Evolutionary conservation across 2,797 vertebrate genomes (phyloP), one percentile per base, ranked within the genome.

Genomic region (Myotis pilosus): DNA sequence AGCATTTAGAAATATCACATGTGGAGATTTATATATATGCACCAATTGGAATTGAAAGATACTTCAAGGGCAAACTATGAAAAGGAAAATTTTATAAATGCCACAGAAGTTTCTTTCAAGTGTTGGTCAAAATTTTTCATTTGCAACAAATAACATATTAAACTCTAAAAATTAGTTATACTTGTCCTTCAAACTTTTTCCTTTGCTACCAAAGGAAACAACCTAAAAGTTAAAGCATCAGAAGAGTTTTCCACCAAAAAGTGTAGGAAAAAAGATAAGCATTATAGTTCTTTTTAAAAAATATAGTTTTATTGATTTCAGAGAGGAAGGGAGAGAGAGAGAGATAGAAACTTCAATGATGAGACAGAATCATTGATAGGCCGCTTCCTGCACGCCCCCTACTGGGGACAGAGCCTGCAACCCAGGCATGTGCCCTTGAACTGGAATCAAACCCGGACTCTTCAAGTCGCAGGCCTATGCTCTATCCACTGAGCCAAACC

Each of bases 101-200:
- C 19, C n/a, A 78, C 22, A 53, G 41, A 87, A 3, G 17, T 87
- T 92, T 3, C 33, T 86, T 92, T 68, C 38, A 64, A 78, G 49
- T 57, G 22, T 83, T 94, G 72, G 13, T 60, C 82, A 55, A 36
- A 81, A 80, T 85, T 90, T 87, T 38, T 87, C 47, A 80, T 53
- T 93, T 89, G 51, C 78, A 93, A 79, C 55, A 64, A 92, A 33
- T 71, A 96, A 74, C 15, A 68, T 89, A 87, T 69, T 66, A 93
- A 87, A 80, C 22, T 71, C 78, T 80, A 80, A 87, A 80, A 95
- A 74, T 5, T n/a, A 88, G 33, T 87, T 62, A 4, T 81, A 72
- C 28, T 93, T 47, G 7, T 78, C 57, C 38, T 53, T 53, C 36
- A 51, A 72, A 53, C 6, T 51, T 89, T 57, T 88, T 69, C 12